Evolutionary conservation across 1,140 invertebrate species (phyloP), one percentile per base, ranked within the genome.

Genomic region (Aphis gossypii): DNA sequence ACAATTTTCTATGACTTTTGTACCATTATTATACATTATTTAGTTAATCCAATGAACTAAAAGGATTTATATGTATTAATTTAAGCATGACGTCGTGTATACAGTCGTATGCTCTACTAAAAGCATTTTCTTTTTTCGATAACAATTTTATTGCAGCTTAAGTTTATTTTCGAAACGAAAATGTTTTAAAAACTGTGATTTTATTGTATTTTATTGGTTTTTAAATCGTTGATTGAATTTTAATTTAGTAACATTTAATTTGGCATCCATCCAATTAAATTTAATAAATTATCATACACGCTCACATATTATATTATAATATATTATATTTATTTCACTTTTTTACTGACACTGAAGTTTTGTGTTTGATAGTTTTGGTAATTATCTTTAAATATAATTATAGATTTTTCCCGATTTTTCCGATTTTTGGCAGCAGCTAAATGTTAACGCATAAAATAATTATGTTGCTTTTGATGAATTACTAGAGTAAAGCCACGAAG

Each of bases 121-220:
- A 88, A 88, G n/a, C 20, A 54, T 51, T 54, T n/a, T 35, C 23
- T 88, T 54, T 54, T 89, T 89, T 56, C 88, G 9, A 89, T 54
- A 41, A 89, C 41, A 56, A 89, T 35, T 89, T 56, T 41, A 38
- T 56, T 48, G 18, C 44, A 88, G 46, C 44, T 46, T 88, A 35
- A 35, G 30, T 88, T 89, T 89, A 56, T 56, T 54, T 89, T 56
- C 21, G 20, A 89, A 88, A 48, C 86, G 51, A 88, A 51, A 88
- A 88, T 87, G 84, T 87, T 87, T 87, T 48, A 21, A 48, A 54
- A 89, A n/a, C 84, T 87, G 20, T 48, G 14, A 5, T 23, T 54
- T 56, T 41, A 89, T 38, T 35, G 23, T 82, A 82, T 35, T 76
- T 86, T 86, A 86, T 86, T 30, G 46, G 14, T 30, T 86, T 86